A percentile compares a stretch with the other conserved stretches of the same genome.
phyloP scores from a whole-genome alignment of 1,140 invertebrate genomes.

The Psix sp. region DNA sequence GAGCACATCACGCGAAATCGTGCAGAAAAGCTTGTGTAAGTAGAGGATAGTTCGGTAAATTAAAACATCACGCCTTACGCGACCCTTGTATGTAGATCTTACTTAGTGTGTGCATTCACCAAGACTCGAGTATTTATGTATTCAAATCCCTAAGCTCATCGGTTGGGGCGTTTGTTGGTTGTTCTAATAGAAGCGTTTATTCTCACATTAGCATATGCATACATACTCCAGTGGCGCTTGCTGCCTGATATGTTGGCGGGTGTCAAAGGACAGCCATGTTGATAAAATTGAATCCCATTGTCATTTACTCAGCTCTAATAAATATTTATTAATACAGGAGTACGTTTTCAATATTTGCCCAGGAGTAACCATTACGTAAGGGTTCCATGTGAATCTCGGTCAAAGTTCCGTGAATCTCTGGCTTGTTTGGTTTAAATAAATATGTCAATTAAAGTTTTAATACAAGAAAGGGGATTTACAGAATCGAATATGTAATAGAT shows the following conservation, averaged over 20 bases:
- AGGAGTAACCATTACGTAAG: slow-evolving; percentile 39
- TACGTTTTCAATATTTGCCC: slow-evolving; percentile 45
- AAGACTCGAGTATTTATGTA: slow-evolving; percentile 72
- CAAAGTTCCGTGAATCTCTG: slow-evolving; percentile 8
- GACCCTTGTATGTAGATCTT: slow-evolving; percentile 68
- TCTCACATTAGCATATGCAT: slow-evolving; percentile 74
- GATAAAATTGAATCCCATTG: slow-evolving; percentile 56
- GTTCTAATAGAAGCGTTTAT: slow-evolving; percentile 75
- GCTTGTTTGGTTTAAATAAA: no score
- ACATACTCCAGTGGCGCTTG: slow-evolving; percentile 46
- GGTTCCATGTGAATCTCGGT: slow-evolving; percentile 27
- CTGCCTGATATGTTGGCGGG: slow-evolving; percentile 39
- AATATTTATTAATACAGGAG: slow-evolving; percentile 54
- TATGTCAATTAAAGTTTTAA: no score
- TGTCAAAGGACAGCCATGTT: slow-evolving; percentile 44
- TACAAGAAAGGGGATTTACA: no score
- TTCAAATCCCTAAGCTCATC: slow-evolving; percentile 74
- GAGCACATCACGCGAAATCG: slow-evolving; percentile 16
- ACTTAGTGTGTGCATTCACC: slow-evolving; percentile 62
- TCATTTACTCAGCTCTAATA: slow-evolving; percentile 48
- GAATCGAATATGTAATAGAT: no score
- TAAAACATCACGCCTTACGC: slow-evolving; percentile 67
- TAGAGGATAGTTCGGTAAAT: slow-evolving; percentile 56
- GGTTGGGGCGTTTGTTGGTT: slow-evolving; percentile 72
- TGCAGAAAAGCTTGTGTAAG: slow-evolving; percentile 54